Evolutionary conservation across 2,797 vertebrate species (phyloP).

Genomic region (Acridotheres tristis): DNA sequence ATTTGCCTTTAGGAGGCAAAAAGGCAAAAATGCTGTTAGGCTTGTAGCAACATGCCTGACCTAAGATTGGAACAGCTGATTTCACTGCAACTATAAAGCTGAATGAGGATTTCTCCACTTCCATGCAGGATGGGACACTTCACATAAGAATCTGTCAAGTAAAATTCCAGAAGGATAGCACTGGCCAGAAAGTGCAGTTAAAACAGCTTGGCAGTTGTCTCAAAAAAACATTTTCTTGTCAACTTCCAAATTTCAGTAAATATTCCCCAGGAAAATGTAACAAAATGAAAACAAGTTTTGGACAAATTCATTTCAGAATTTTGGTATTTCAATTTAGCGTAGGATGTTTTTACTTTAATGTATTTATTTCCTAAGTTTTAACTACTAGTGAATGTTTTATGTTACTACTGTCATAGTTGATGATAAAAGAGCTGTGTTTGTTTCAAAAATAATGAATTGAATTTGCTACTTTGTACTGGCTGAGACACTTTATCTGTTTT

Average conservation of each 20-base stretch:
- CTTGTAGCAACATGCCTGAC: background rate
- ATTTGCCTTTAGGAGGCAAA: background rate
- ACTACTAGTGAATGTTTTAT: background rate
- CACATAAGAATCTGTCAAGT: background rate
- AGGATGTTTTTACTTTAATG: background rate
- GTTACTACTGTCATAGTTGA: background rate
- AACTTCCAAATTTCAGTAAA: background rate
- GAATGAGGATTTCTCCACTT: background rate
- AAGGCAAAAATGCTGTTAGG: background rate
- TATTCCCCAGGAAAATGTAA: background rate
- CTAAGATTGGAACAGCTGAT: background rate
- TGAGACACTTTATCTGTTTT: conserved; percentile 21
- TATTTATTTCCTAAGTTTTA: background rate
- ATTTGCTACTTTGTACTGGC: background rate
- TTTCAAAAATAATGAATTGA: background rate
- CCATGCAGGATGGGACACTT: background rate
- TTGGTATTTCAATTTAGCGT: background rate
- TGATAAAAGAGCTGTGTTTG: background rate
- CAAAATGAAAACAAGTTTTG: background rate
- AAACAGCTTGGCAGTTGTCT: background rate
- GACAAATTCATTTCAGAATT: background rate
- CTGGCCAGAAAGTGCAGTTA: background rate
- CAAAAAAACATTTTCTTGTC: background rate
- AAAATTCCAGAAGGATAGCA: background rate
- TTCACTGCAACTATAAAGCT: background rate